Base-by-base conservation (phyloP, 1,140 invertebrate genomes). In the Ctenoplectra terminalis region DNA sequence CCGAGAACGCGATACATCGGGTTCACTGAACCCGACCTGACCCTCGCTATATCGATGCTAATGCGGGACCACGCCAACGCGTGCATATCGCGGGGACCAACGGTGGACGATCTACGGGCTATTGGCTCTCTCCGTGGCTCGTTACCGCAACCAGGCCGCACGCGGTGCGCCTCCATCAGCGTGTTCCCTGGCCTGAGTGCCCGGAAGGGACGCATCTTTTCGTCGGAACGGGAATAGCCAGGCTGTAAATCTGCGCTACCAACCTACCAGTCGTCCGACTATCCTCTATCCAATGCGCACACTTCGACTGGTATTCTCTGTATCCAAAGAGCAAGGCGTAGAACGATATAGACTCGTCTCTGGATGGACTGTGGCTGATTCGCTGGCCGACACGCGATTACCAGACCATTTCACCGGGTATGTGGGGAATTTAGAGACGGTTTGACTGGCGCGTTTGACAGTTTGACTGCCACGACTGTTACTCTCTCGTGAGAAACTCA, bases 61-160 rank as follows among this genome's bases (percentile, higher is more conserved):
- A 87, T 87, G 86, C 85, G 82, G 82, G 86, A 87, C 82, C 86
- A 87, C 86, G 86, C 86, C 86, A 86, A 87, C 86, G 86, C 86
- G 73, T 48, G 46, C 48, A 70, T 70, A 73, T 73, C 75, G 69
- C 58, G 74, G 64, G 84, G 80, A 79, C 74, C 80, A 64, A 72
- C 29, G 46, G 50, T 29, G 37, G 54, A 58, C 52, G 13, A 1
- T 31, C 67, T 34, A 43, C 77, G 43, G 73, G 56, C 71, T 40
- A 63, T 63, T 46, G 58, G 23, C 46, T 37, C 31, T 26, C n/a
- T 23, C n/a, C 17, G n/a, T 29, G n/a, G 23, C 75, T 69, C 64
- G 75, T 77, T 79, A 72, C 76, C 76, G 67, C 67, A 71, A 79
- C n/a, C 56, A 34, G 75, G 75, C 54, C 77, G 78, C 58, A 15